Conservation (phyloP, 2,113 vertebrate genomes). For the Seriola quinqueradiata region DNA sequence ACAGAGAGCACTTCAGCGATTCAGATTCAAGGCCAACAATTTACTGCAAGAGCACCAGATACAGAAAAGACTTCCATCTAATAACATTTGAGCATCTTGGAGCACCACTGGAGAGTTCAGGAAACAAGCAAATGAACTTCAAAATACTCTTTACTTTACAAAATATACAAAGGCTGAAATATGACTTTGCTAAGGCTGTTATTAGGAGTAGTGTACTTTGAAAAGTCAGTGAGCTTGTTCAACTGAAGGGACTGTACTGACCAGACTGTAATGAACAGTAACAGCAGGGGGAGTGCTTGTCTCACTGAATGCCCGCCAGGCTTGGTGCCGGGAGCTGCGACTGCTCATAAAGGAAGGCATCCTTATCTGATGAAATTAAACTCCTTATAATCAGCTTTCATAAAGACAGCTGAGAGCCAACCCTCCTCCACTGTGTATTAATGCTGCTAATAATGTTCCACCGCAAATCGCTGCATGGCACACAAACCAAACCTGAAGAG, state of each 20-base stretch:
- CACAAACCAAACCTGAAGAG: not conserved
- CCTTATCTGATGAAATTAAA: constrained; percentile 76
- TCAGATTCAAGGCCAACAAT: constrained; percentile 5
- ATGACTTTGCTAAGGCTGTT: not conserved
- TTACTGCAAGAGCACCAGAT: not conserved
- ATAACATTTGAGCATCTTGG: not conserved
- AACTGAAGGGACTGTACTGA: not conserved
- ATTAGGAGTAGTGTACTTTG: too few relatives aligned
- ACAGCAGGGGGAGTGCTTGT: constrained; percentile 75
- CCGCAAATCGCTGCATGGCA: constrained; percentile 27
- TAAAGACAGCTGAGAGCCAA: constrained; percentile 63
- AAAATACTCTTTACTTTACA: not conserved
- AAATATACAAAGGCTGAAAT: too few relatives aligned
- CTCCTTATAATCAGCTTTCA: constrained; percentile 73
- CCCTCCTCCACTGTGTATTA: constrained; percentile 56
- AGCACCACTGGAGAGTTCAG: not conserved
- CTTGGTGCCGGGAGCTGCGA: constrained; percentile 18
- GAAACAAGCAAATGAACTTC: not conserved
- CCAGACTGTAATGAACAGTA: not conserved
- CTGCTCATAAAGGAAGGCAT: constrained; percentile 52
- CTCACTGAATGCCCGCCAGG: constrained; percentile 27
- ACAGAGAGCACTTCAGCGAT: not conserved
- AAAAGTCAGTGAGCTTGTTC: not conserved
- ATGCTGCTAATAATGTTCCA: constrained; percentile 56
- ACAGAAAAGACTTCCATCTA: constrained; percentile 1